Evolutionary conservation across 2,797 vertebrate genomes (phyloP).

Genomic region (Labroides dimidiatus): DNA sequence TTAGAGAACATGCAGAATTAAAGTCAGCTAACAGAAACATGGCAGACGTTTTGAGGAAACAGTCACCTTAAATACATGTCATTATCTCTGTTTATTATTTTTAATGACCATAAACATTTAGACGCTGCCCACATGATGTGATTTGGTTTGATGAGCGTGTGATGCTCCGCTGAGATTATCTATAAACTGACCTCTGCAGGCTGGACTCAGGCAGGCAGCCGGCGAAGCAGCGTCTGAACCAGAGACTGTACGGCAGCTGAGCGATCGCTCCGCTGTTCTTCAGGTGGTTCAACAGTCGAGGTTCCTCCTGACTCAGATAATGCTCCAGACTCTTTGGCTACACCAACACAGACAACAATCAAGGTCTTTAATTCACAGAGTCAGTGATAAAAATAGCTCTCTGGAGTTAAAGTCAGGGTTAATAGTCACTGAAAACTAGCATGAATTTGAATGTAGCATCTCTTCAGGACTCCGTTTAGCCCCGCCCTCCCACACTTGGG

Average conservation of each 20-base stretch:
- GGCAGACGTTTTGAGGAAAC: no score
- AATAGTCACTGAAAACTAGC: no score
- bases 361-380: constrained; percentile 1
- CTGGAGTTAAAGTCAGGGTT: no score
- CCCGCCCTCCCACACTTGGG: no score
- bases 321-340: constrained; percentile 97
- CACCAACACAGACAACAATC: neutral
- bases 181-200: constrained; percentile 89
- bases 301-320: constrained; percentile 94
- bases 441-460: no score
- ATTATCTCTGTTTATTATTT: no score
- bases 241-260: constrained; percentile 90
- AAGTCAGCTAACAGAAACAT: no score
- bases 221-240: constrained; percentile 96
- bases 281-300: constrained; percentile 89
- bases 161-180: neutral
- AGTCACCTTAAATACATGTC: no score
- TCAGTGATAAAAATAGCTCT: neutral
- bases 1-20: no score
- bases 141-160: neutral
- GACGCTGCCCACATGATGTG: no score
- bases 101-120: no score
- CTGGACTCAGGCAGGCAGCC: constrained; percentile 95
- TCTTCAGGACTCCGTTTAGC: no score
- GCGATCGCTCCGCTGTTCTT: constrained; percentile 83